These are phyloP conservation scores for Sapajus apella DNA, from an alignment of 2,113 vertebrate species.

Conservation along the genomic window DNA sequence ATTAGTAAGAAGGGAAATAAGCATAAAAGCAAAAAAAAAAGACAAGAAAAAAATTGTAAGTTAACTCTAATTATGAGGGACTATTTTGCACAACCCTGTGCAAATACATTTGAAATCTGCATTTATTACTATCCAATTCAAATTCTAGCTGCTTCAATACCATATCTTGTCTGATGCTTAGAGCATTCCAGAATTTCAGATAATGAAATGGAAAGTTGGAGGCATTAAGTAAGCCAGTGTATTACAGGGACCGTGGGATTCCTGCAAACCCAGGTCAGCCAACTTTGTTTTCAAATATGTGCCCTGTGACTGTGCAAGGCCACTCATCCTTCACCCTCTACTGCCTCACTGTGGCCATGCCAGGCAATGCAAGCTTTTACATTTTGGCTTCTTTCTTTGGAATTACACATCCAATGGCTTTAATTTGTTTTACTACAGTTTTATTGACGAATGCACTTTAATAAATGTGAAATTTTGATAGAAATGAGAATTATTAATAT, in stretches of 20 bases:
- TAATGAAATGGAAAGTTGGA: neutral
- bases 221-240: neutral
- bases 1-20: too few relatives aligned
- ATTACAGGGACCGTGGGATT: neutral
- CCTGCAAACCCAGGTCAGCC: neutral
- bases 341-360: neutral
- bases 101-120: too few relatives aligned
- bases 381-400: neutral
- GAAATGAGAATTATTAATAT: conserved; percentile 4
- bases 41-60: too few relatives aligned
- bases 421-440: neutral
- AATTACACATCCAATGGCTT: neutral
- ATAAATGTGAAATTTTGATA: neutral
- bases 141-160: neutral
- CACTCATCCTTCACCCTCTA: neutral
- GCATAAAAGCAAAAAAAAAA: too few relatives aligned
- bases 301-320: accelerated
- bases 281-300: accelerated
- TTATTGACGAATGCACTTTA: neutral
- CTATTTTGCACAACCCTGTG: too few relatives aligned
- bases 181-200: neutral
- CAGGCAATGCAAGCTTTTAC: neutral
- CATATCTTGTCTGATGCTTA: neutral
- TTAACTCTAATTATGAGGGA: too few relatives aligned
- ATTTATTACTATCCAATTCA: too few relatives aligned